phyloP scores from a whole-genome alignment of 2,888 invertebrate species.

The Coelinius sp. region DNA sequence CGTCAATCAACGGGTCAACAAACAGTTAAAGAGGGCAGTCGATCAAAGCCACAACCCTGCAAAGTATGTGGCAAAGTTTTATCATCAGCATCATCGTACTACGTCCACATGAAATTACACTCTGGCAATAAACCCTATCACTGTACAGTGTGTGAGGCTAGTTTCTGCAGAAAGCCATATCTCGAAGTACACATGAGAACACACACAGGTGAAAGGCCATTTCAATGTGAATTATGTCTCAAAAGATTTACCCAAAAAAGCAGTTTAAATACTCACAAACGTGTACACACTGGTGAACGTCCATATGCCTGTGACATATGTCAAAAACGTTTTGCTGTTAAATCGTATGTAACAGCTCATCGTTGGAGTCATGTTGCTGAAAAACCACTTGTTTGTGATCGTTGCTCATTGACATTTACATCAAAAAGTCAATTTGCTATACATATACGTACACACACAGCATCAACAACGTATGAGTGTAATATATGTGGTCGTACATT shows the following conservation, averaged over 20 bases:
- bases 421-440: slow-evolving; percentile 83
- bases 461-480: slow-evolving; percentile 81
- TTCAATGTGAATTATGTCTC: slow-evolving; percentile 82
- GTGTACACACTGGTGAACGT: slow-evolving; percentile 85
- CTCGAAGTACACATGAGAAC: slow-evolving; percentile 86
- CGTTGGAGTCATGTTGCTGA: slow-evolving; percentile 86
- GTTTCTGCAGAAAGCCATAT: slow-evolving; percentile 86
- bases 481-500: slow-evolving; percentile 83
- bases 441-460: slow-evolving; percentile 82
- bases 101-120: slow-evolving; percentile 87
- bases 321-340: slow-evolving; percentile 85
- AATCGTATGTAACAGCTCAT: slow-evolving; percentile 86
- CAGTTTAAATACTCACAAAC: slow-evolving; percentile 85
- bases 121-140: slow-evolving; percentile 86
- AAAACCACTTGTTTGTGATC: slow-evolving; percentile 81
- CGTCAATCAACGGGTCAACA: slow-evolving; percentile 67
- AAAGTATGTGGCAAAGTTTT: slow-evolving; percentile 85
- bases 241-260: slow-evolving; percentile 87
- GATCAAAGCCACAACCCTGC: slow-evolving; percentile 82
- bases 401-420: slow-evolving; percentile 81
- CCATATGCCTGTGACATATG: slow-evolving; percentile 86
- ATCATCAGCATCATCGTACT: slow-evolving; percentile 84
- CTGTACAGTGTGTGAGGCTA: slow-evolving; percentile 83
- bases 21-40: slow-evolving; percentile 70
- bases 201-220: slow-evolving; percentile 83